phyloP scores from a whole-genome alignment of 2,797 vertebrate species.

The Manis pentadactyla region DNA sequence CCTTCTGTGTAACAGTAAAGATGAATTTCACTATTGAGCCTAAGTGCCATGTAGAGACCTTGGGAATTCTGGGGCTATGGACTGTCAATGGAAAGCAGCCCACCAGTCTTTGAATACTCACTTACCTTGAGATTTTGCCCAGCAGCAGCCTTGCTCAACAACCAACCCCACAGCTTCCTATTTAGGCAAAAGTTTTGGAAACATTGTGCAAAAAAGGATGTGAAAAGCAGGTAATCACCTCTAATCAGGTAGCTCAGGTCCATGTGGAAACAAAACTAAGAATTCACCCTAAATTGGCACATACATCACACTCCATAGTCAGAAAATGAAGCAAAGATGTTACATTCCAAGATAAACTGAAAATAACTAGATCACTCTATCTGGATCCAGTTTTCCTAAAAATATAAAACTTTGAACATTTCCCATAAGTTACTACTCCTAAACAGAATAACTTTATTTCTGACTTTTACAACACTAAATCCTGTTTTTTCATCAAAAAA shows the following conservation, averaged over 20 bases:
- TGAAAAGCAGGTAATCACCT: not conserved
- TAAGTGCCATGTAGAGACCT: too few species aligned
- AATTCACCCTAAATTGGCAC: not conserved
- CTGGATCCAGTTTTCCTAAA: not conserved
- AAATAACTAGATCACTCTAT: not conserved
- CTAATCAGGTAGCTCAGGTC: not conserved
- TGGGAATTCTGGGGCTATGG: not conserved
- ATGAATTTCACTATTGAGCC: not conserved
- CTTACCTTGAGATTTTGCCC: not conserved
- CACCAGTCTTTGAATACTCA: not conserved
- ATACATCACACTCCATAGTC: not conserved
- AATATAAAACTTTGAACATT: not conserved
- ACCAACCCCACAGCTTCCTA: not conserved
- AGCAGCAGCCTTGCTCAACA: not conserved
- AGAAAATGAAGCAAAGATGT: not conserved
- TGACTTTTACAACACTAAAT: not conserved
- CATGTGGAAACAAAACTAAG: not conserved
- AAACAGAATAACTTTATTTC: not conserved
- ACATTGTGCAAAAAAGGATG: not conserved
- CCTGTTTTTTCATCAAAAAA: not conserved
- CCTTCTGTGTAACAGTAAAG: not conserved
- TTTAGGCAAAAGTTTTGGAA: not conserved
- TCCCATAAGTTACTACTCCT: not conserved
- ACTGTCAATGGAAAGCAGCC: not conserved
- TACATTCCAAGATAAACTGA: not conserved